Conservation (phyloP, 37 sponge, comb jelly and placozoan species). For the Crambe crambe region DNA sequence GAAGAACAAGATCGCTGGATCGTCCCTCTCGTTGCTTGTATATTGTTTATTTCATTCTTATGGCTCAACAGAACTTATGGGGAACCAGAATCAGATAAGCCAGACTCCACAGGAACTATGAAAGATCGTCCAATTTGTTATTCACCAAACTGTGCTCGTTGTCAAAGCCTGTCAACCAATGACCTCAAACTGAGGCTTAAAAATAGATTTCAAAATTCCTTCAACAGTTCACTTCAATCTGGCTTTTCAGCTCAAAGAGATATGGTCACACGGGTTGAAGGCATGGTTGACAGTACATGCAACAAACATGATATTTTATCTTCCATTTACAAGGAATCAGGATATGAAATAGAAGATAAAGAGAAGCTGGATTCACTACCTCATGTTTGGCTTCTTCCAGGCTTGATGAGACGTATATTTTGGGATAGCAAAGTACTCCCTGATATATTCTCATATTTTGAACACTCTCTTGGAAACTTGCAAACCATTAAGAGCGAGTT, state of each 20-base stretch:
- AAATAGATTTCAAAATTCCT: neutral
- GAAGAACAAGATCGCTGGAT: neutral
- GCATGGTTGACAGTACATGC: neutral
- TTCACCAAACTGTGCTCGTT: constrained; percentile 8
- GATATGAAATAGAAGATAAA: neutral
- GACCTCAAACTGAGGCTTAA: neutral
- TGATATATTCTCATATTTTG: neutral
- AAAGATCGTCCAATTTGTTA: neutral
- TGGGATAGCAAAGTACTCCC: constrained; percentile 10
- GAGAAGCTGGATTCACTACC: constrained; percentile 5
- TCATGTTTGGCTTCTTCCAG: constrained; percentile 53
- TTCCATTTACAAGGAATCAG: constrained; percentile 30
- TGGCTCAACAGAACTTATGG: neutral
- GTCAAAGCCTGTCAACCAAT: neutral
- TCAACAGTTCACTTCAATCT: neutral
- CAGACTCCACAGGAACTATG: neutral
- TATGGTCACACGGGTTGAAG: neutral
- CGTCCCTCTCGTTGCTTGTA: neutral
- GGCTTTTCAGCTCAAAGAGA: too few species aligned
- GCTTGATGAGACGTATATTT: constrained; percentile 7
- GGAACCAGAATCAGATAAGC: neutral
- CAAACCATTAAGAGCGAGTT: constrained; percentile 18
- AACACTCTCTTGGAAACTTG: neutral
- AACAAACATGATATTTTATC: neutral
- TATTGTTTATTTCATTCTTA: neutral